These are phyloP conservation scores for Menidia beryllina DNA, from an alignment of 2,113 vertebrate species.

Conservation along the genomic window DNA sequence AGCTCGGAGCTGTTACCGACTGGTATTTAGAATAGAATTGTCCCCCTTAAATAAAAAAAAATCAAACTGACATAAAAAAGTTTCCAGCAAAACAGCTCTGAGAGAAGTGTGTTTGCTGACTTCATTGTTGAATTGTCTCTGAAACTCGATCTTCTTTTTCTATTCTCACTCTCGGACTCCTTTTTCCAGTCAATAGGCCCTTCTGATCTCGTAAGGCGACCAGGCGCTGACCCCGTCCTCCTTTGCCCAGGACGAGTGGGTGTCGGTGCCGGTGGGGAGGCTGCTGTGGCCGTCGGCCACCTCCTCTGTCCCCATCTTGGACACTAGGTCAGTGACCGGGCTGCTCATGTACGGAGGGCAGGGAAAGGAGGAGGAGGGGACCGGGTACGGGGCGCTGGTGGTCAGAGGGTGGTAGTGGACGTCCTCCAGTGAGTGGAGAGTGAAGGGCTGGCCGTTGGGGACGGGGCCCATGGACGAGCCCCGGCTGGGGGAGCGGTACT, in stretches of 20 bases:
- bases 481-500: constrained; percentile 83
- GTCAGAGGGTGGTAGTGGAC: constrained; percentile 81
- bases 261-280: constrained; percentile 70
- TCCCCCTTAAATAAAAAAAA: background rate
- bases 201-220: constrained; percentile 87
- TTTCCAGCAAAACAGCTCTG: background rate
- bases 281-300: constrained; percentile 45
- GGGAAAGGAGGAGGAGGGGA: constrained; percentile 77
- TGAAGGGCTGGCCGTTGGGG: constrained; percentile 83
- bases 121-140: constrained; percentile 25
- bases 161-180: background rate
- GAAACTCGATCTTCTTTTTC: background rate
- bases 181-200: constrained; percentile 81
- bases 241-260: constrained; percentile 84
- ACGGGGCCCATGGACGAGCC: constrained; percentile 69
- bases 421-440: constrained; percentile 89
- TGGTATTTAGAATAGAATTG: no score
- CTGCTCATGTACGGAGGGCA: constrained; percentile 83
- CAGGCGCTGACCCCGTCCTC: constrained; percentile 85
- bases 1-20: no score
- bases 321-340: constrained; percentile 78
- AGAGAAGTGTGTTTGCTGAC: constrained; percentile 16
- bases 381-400: constrained; percentile 72
- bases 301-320: constrained; percentile 85
- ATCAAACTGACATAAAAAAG: background rate